Evolutionary conservation across 37 sponge, comb jelly and placozoan genomes (phyloP).

Genomic region (Ianthella basta): DNA sequence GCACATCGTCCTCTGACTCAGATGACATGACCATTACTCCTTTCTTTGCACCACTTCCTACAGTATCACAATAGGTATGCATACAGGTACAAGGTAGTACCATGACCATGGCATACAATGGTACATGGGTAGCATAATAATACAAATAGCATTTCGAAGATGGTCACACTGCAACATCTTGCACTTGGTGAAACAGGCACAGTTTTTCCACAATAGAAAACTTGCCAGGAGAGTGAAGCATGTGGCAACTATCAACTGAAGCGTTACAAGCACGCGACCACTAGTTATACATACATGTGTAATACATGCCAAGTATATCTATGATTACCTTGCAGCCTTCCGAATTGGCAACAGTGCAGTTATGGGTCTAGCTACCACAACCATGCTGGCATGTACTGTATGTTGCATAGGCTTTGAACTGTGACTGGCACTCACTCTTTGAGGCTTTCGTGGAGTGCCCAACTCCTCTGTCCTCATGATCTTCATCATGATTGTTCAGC

Average conservation of each 20-base stretch:
- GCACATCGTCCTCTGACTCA: slow-evolving; percentile 24
- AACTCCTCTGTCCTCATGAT: no score
- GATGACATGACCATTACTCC: not conserved
- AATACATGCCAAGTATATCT: not conserved
- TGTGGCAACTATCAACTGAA: not conserved
- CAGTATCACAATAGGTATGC: not conserved
- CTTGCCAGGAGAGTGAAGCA: not conserved
- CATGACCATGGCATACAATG: not conserved
- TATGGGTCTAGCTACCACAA: no score
- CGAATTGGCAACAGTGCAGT: not conserved
- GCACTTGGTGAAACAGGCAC: no score
- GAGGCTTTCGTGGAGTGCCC: no score
- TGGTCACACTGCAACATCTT: no score
- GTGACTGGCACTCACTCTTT: no score
- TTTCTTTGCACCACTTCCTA: not conserved
- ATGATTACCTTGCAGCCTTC: not conserved
- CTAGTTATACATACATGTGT: not conserved
- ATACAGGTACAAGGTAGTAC: not conserved
- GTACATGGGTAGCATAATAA: no score
- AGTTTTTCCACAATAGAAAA: no score
- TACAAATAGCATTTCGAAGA: no score
- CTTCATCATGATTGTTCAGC: not conserved
- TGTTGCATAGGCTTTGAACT: no score
- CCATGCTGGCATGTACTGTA: no score
- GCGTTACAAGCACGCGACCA: not conserved